Evolutionary conservation across 2,888 invertebrate species (phyloP), one percentile per base, ranked within the genome.

Genomic region (Linnaemya vulpina): DNA sequence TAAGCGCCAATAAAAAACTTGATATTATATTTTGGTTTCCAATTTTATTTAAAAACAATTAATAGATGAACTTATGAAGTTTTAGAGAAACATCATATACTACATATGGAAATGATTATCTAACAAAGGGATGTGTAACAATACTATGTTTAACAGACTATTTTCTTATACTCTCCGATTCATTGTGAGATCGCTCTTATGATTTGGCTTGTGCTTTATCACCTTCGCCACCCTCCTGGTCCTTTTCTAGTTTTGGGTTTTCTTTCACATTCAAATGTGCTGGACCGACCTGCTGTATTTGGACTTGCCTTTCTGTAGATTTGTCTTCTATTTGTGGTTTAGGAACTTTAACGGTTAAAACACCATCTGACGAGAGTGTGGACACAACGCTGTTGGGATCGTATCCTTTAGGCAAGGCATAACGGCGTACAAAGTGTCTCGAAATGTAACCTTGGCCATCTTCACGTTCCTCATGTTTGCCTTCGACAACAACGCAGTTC

Each of bases 391-490:
- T 94, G 71, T 95, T 95, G 4, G 96, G 94, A 77, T 97, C 96
- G 79, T 95, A 96, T 0, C 95, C 96, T 88, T 95, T 94, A 0
- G 97, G 97, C 67, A 97, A 90, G 17, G 94, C 90, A 90, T 96
- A 97, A 84, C 95, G 94, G 71, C 97, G 93, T 81, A 95, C 94
- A 89, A 97, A 96, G 86, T 97, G 84, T 11, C 84, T 74, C 25
- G 80, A 76, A 71, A 84, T 80, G 35, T 80, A 15, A 95, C 96
- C 96, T 87, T 95, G 95, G 22, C 95, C 94, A 85, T 96, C 96
- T 30, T 94, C 94, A 86, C 95, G 95, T 83, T 96, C 95, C 89
- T 96, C 96, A 89, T 96, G 96, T 89, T 95, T 96, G 0, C 95
- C 84, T 5, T 84, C 84, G 0, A 96, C 93, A 73, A 95, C 93